Evolutionary conservation across 2,797 vertebrate genomes (phyloP), one percentile per base, ranked within the genome.

Genomic region (Orestias chungarensis): DNA sequence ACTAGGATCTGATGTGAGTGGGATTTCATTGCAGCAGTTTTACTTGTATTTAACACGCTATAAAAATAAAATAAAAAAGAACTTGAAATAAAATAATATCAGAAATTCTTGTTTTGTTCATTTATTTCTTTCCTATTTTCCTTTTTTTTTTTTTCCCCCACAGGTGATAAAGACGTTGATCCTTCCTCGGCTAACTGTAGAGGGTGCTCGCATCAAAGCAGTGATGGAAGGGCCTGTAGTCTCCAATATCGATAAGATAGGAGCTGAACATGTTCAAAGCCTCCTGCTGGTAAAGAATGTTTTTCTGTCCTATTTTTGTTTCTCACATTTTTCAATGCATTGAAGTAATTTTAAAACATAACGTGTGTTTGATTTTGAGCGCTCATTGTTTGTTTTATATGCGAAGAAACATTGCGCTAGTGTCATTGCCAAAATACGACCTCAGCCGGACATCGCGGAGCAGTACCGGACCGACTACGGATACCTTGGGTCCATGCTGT

Each of bases 91-190:
- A 42, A 64, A 42, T 64, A 14, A 31, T 5, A 2, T 33, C 17
- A 52, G 1, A 35, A 25, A 7, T 6, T 1, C 9, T 50, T 1
- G n/a, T 61, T n/a, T n/a, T 40, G 35, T 40, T 73, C 67, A 43
- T 54, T 59, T 65, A 54, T 54, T 47, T 65, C 0, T 43, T 61
- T 12, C 8, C 52, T 25, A 74, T 33, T 15, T 40, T 3, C 20
- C 0, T 14, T 18, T 55, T 55, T 43, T 43, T 43, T 43, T 43
- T 46, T 38, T 25, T 29, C 27, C 25, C 44, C 55, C 67, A 2
- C 64, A 98, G 97, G 97, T 98, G 72, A 97, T 98, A 66, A 98
- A 98, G 91, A 97, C 97, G 0, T 88, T 98, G 88, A 97, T 98
- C 78, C 94, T 98, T 83, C 96, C 96, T 0, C 93, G 96, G 74